Evolutionary conservation across 2,888 invertebrate species (phyloP).

Genomic region (Dione juno): DNA sequence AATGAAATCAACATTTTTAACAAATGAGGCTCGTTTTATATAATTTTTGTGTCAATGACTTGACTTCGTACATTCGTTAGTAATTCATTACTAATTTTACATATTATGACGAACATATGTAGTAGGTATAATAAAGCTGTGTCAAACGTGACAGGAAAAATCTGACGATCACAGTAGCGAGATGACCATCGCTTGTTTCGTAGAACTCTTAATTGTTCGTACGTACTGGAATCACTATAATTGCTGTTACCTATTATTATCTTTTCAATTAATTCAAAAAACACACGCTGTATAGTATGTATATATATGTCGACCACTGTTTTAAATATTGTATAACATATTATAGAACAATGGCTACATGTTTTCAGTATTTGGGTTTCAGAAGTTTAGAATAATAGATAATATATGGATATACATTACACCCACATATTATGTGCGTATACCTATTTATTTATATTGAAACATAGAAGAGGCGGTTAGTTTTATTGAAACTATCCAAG

Average conservation of each 20-base stretch:
- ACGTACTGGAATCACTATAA: conserved; percentile 43
- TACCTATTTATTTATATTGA: no score
- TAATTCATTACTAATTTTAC: no score
- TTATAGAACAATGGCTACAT: background rate
- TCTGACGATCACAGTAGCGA: conserved; percentile 51
- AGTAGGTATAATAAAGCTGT: background rate
- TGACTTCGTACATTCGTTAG: no score
- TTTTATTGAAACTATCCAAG: no score
- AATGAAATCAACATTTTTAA: background rate
- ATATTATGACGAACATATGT: background rate
- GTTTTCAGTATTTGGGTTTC: conserved; percentile 2
- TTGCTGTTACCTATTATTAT: conserved; percentile 17
- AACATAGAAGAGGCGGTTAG: no score
- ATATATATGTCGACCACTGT: background rate
- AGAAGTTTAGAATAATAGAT: background rate
- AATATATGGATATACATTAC: no score
- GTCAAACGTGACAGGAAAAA: conserved; percentile 72
- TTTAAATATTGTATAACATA: conserved; percentile 5
- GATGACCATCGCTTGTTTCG: conserved; percentile 63
- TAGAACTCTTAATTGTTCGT: conserved; percentile 61
- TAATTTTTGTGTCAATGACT: no score
- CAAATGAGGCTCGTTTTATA: no score
- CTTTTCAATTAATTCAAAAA: conserved; percentile 15
- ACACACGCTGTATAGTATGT: background rate
- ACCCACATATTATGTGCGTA: no score